Evolutionary conservation across 30 jellyfish, hydroid and myxozoan species (phyloP), one percentile per base, ranked within the genome.

Genomic region (Aurelia sp.): DNA sequence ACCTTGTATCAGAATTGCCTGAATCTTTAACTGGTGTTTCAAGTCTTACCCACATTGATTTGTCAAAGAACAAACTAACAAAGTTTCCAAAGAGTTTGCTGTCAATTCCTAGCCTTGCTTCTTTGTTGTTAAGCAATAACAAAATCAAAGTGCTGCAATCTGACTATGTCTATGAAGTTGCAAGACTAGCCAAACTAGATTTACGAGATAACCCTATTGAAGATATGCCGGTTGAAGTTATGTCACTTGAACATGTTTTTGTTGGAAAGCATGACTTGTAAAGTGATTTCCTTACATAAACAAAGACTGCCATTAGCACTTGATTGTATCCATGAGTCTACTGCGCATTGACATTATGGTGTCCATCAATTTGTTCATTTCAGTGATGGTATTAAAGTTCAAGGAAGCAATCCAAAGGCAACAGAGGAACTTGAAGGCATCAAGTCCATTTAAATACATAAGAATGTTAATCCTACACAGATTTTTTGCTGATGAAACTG

Each of bases 151-250:
- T 59, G 8, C 17, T 95, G 18, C 50, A 74, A 8, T 69, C 64
- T 8, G 90, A 95, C 18, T 40, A 20, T 63, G 47, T 74, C 47
- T 50, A 59, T 48, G 53, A 67, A 27, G 75, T 90, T 7, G 30
- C 74, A 58, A 61, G 70, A 21, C 47, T 90, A 81, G 93, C 83
- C 15, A 95, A 90, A 77, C 58, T 95, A 33, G 99, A 95, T 79
- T 17, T 95, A 22, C 74, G 99, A 59, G 72, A 62, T 18, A 95
- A 95, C 72, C 70, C 84, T 6, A 95, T 95, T 30, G 92, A 66
- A 66, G 97, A 95, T 65, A 87, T 95, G 87, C 98, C 99, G 17
- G 96, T 95, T 55, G 91, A 80, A 33, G 84, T 90, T 33, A 95
- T 95, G 99, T 35, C 88, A 20, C 69, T 88, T 52, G 96, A 82